Percentiles rank a stretch among this genome's conserved stretches.
phyloP scores from a whole-genome alignment of 2,797 vertebrate species.

The Urophycis tenuis region DNA sequence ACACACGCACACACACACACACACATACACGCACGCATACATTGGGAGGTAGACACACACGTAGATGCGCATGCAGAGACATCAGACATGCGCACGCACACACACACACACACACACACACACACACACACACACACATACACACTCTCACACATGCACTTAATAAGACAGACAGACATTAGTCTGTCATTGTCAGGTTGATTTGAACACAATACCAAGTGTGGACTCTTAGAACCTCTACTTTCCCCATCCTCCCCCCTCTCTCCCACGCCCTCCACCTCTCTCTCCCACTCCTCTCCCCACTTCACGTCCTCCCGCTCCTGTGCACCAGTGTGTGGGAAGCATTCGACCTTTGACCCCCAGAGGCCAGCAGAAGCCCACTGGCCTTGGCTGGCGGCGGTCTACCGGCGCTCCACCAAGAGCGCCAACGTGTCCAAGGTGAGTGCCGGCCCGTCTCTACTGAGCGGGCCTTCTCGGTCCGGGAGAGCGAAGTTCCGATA shows the following conservation, averaged over 20 bases:
- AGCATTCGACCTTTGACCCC: slow-evolving; percentile 76
- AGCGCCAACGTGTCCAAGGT: slow-evolving; percentile 52
- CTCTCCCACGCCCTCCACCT: background rate
- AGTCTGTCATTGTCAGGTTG: background rate
- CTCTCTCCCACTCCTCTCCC: slow-evolving; percentile 10
- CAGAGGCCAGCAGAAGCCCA: slow-evolving; percentile 71
- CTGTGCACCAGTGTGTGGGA: slow-evolving; percentile 85
- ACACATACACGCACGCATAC: no score
- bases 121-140: background rate
- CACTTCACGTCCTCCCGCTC: slow-evolving; percentile 23
- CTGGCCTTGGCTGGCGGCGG: slow-evolving; percentile 95
- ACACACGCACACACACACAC: no score
- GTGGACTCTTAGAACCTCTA: background rate
- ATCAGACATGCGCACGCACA: no score
- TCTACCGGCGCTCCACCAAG: slow-evolving; percentile 77
- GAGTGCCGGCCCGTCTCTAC: slow-evolving; percentile 4
- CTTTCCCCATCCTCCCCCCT: no score
- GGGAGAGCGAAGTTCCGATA: no score
- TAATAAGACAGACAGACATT: no score
- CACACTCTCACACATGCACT: background rate
- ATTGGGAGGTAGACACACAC: no score
- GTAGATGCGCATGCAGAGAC: no score
- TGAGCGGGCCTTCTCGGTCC: background rate
- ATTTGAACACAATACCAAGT: background rate
- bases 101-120: no score